Evolutionary conservation across 2,888 invertebrate genomes (phyloP).

Genomic region (Drosophila antonietae): DNA sequence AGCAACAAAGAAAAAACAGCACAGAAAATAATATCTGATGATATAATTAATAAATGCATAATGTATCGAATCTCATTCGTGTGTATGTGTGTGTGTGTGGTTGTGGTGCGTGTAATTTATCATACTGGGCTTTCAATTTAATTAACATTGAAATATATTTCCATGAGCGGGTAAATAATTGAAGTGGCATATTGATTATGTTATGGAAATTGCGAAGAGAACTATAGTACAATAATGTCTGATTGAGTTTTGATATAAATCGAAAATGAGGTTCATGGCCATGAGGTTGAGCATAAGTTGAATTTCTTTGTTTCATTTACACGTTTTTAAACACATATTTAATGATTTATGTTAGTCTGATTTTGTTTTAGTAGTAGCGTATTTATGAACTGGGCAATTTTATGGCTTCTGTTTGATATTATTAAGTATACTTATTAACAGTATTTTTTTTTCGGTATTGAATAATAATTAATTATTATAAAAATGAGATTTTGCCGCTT

Average conservation of each 20-base stretch:
- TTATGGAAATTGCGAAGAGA: conserved; percentile 4
- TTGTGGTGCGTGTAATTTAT: conserved; percentile 6
- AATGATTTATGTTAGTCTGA: too few relatives aligned
- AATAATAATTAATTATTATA: conserved; percentile 37
- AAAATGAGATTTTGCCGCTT: conserved; percentile 40
- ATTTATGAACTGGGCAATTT: not conserved
- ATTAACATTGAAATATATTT: conserved; percentile 64
- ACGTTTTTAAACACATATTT: too few relatives aligned
- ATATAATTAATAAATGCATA: conserved; percentile 68
- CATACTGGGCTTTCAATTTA: conserved; percentile 63
- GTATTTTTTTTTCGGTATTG: conserved; percentile 15
- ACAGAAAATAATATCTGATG: not conserved
- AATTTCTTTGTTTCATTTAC: not conserved
- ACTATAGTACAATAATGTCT: not conserved
- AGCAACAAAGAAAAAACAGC: not conserved
- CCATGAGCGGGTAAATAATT: conserved; percentile 25
- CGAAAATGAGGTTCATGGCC: not conserved
- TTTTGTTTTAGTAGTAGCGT: too few relatives aligned
- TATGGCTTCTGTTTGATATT: not conserved
- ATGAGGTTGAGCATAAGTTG: not conserved
- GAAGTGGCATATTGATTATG: conserved; percentile 38
- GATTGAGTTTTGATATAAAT: not conserved
- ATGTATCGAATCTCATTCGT: conserved; percentile 29
- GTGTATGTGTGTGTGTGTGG: conserved; percentile 8
- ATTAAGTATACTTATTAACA: conserved; percentile 9